Evolutionary conservation across 1,140 invertebrate genomes (phyloP), one percentile per base, ranked within the genome.

Genomic region (Melanaphis sacchari): DNA sequence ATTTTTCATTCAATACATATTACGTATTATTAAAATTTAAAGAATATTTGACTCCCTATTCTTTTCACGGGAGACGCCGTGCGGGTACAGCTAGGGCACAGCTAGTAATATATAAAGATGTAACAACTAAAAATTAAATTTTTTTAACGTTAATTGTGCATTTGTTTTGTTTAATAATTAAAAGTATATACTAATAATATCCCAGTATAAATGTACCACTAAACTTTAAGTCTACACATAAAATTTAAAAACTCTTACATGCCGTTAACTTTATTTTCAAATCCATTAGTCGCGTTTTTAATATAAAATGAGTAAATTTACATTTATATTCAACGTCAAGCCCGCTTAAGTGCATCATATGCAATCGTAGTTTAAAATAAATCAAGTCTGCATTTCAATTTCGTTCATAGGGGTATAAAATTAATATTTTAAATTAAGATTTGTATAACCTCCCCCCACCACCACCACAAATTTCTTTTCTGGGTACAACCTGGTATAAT

Each of bases 161-260:
- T 24, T 76, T 76, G 59, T 76, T 76, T 76, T 76, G 59, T 76
- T n/a, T n/a, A 76, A 76, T 76, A 76, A 76, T n/a, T n/a, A n/a
- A 76, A 18, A 15, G 15, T 76, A 76, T 18, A 76, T 15, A 76
- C 59, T 76, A 76, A n/a, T n/a, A 76, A 18, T 31, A 4, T 5
- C 31, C 31, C 0, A 2, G 59, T n/a, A 76, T n/a, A 76, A 76
- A n/a, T n/a, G 59, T 76, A 18, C 4, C 11, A n/a, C 31, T n/a
- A n/a, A 66, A 66, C 59, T n/a, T 76, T 76, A n/a, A 76, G 59
- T 76, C 0, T 76, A 76, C 3, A 76, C 15, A 76, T n/a, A 76
- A 6, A 76, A 76, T 76, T n/a, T n/a, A 76, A 76, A n/a, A 76
- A n/a, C 59, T 76, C 59, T 6, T 5, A 76, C 59, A 18, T 18